Conservation (phyloP, 1,140 invertebrate genomes). For the Solenopsis fugax region DNA sequence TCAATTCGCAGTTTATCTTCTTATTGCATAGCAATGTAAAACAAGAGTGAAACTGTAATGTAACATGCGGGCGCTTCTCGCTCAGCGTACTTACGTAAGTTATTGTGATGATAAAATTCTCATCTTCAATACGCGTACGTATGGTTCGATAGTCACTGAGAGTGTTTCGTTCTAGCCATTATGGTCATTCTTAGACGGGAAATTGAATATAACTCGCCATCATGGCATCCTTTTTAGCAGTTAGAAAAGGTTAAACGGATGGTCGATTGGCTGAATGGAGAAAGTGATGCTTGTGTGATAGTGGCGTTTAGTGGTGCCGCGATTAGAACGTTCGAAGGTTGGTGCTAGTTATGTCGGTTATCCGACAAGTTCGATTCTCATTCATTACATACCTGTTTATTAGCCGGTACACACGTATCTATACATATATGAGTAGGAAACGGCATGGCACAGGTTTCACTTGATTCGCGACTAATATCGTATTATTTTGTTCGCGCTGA, state of each 20-base stretch:
- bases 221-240: conserved; percentile 18
- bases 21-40: background rate
- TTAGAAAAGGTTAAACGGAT: conserved; percentile 41
- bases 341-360: background rate
- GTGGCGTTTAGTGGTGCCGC: conserved; percentile 34
- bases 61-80: background rate
- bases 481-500: conserved; percentile 53
- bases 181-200: background rate
- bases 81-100: background rate
- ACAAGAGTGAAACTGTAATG: background rate
- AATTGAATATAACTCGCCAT: conserved; percentile 5
- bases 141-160: background rate
- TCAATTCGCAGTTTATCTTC: background rate
- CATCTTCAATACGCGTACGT: conserved; percentile 5
- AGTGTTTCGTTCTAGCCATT: background rate
- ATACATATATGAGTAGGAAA: conserved; percentile 17
- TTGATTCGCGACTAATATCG: conserved; percentile 33
- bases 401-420: conserved; percentile 11
- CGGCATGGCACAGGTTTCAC: conserved; percentile 15
- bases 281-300: conserved; percentile 65
- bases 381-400: conserved; percentile 55
- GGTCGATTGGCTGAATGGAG: conserved; percentile 51
- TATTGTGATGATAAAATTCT: conserved; percentile 26
- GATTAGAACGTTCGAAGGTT: conserved; percentile 54
- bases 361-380: conserved; percentile 42